Evolutionary conservation across 2,797 vertebrate genomes (phyloP).

Genomic region (Coregonus ussuriensis): DNA sequence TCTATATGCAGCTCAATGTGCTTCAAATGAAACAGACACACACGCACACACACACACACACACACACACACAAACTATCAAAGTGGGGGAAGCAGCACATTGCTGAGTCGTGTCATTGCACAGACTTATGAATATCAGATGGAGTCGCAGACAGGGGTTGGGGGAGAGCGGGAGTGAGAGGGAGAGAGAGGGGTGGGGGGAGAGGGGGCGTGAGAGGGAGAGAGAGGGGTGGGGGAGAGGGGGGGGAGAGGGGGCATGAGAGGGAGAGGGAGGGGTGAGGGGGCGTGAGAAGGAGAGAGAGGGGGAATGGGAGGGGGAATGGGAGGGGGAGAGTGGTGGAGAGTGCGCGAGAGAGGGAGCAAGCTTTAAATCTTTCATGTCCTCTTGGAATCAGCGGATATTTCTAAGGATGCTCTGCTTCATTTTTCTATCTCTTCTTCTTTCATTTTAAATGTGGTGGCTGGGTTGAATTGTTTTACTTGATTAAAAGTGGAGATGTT

Average conservation of each 20-base stretch:
- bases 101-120: slow-evolving; percentile 35
- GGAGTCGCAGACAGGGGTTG: slow-evolving; percentile 7
- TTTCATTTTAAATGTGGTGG: slow-evolving; percentile 34
- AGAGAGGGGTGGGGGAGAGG: slow-evolving; percentile 18
- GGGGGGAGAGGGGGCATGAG: background rate
- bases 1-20: background rate
- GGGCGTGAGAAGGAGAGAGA: slow-evolving; percentile 29
- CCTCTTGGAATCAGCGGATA: slow-evolving; percentile 40
- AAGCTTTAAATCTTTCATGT: slow-evolving; percentile 44
- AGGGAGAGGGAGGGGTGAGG: slow-evolving; percentile 17
- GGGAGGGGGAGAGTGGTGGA: slow-evolving; percentile 25
- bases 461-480: slow-evolving; percentile 27
- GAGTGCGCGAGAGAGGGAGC: background rate
- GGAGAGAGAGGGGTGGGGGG: slow-evolving; percentile 14
- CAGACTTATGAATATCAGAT: slow-evolving; percentile 46
- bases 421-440: background rate
- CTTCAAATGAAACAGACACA: background rate
- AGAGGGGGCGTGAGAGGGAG: slow-evolving; percentile 7
- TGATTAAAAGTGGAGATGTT: slow-evolving; percentile 30
- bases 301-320: slow-evolving; percentile 19
- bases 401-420: slow-evolving; percentile 29
- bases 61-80: background rate
- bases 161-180: slow-evolving; percentile 19
- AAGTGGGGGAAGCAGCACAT: background rate
- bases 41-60: background rate